These are phyloP conservation scores for Myioborus miniatus DNA, from an alignment of 2,797 vertebrate genomes.

Conservation along the genomic window DNA sequence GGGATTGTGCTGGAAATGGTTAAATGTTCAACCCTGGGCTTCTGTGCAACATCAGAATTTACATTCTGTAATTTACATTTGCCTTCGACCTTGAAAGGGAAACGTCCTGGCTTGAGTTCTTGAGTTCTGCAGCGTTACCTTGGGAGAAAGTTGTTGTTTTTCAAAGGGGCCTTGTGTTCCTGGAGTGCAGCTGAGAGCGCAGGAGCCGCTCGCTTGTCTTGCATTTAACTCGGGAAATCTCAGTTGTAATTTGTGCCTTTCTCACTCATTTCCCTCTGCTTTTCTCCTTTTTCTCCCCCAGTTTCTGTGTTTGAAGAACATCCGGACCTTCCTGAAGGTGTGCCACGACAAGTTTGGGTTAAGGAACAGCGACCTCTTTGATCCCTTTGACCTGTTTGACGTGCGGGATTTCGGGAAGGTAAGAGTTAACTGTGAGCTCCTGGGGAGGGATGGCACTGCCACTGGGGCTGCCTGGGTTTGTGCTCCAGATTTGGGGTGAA, in stretches of 20 bases:
- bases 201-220: background rate
- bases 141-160: background rate
- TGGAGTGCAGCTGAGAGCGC: constrained; percentile 23
- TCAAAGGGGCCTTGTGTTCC: background rate
- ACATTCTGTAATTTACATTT: background rate
- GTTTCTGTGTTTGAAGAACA: constrained; percentile 98
- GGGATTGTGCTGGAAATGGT: background rate
- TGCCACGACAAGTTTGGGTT: constrained; percentile 96
- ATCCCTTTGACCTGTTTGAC: constrained; percentile 97
- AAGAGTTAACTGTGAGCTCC: constrained; percentile 43
- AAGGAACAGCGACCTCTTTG: constrained; percentile 94
- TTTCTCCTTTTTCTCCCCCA: constrained; percentile 44
- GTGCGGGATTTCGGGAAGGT: constrained; percentile 98
- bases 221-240: background rate
- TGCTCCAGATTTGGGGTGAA: background rate
- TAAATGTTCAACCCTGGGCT: background rate
- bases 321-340: constrained; percentile 95
- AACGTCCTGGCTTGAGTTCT: background rate
- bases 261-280: background rate
- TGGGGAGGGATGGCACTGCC: background rate
- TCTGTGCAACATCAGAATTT: background rate
- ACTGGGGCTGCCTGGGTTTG: fast-evolving
- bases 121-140: background rate
- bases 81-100: background rate
- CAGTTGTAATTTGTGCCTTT: background rate